Evolutionary conservation across 2,113 vertebrate genomes (phyloP), one percentile per base, ranked within the genome.

Genomic region (Syngnathoides biaculeatus): DNA sequence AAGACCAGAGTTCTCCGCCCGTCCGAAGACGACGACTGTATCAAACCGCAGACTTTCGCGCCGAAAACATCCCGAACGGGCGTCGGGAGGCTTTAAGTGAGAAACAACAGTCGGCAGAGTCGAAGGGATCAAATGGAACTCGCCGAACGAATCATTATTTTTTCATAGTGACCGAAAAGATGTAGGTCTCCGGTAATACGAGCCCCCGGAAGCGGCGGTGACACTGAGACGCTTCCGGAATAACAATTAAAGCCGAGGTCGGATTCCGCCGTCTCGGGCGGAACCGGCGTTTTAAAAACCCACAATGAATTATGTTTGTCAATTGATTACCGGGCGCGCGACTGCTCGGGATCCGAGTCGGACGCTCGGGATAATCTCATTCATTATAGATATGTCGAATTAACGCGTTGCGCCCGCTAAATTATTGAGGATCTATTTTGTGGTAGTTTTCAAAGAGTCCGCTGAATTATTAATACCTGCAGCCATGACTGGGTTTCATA

Each of bases 301-400:
- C 27, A 43, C 50, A 65, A 53, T 62, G 70, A 71, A 76, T 77
- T 64, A 45, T 30, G 68, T 72, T 73, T n/a, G 26, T 68, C 65
- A 48, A 24, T 71, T 77, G 73, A 77, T 78, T 74, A 68, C 65
- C 56, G 3, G 3, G 27, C 43, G 62, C 56, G 47, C 53, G 53
- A 42, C 45, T 67, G 59, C 48, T 64, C 57, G 22, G 65, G 63
- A 76, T 84, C 79, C 75, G 73, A 81, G 67, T 59, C 68, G 50
- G 79, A 73, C 69, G 47, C 69, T 88, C 83, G 81, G 64, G 56
- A 89, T 88, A 90, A 89, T 84, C 66, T 84, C 39, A 79, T 92
- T 71, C 88, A 84, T 89, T 78, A 88, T 89, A 88, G 62, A 89
- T 83, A 64, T 71, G 73, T 73, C 72, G 88, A 84, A 91, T 89